These are phyloP conservation scores for Drosophila melanica DNA, from an alignment of 1,140 invertebrate genomes.

Conservation along the genomic window DNA sequence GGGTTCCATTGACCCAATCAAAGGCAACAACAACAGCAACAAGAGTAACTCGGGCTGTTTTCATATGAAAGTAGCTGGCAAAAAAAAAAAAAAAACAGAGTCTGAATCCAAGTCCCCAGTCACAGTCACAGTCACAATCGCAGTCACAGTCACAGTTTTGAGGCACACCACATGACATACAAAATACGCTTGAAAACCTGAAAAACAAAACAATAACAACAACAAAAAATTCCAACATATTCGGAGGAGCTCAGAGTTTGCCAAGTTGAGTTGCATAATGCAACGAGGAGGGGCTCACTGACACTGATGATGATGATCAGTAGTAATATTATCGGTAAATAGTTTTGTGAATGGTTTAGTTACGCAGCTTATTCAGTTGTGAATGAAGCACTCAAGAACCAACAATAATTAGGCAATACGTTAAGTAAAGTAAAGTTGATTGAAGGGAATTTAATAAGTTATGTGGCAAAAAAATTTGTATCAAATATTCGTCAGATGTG, in stretches of 20 bases:
- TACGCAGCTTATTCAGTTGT: neutral
- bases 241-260: conserved; percentile 24
- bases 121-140: neutral
- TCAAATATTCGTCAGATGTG: too few species aligned
- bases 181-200: conserved; percentile 27
- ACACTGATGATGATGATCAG: conserved; percentile 6
- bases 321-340: conserved; percentile 19
- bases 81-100: too few species aligned
- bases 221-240: conserved; percentile 9
- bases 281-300: conserved; percentile 6
- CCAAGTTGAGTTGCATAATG: conserved; percentile 36
- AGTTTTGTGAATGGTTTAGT: conserved; percentile 11
- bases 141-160: conserved; percentile 4
- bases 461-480: too few species aligned
- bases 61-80: conserved; percentile 30
- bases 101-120: neutral
- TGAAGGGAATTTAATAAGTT: neutral
- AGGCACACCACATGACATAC: conserved; percentile 17
- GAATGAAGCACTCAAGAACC: conserved; percentile 12
- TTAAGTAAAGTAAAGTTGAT: neutral
- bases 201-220: neutral
- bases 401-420: neutral
- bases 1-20: conserved; percentile 81
- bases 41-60: conserved; percentile 8
- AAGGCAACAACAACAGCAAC: conserved; percentile 43